Conservation (phyloP, 2,113 vertebrate genomes). For the Machaerirhynchus nigripectus region DNA sequence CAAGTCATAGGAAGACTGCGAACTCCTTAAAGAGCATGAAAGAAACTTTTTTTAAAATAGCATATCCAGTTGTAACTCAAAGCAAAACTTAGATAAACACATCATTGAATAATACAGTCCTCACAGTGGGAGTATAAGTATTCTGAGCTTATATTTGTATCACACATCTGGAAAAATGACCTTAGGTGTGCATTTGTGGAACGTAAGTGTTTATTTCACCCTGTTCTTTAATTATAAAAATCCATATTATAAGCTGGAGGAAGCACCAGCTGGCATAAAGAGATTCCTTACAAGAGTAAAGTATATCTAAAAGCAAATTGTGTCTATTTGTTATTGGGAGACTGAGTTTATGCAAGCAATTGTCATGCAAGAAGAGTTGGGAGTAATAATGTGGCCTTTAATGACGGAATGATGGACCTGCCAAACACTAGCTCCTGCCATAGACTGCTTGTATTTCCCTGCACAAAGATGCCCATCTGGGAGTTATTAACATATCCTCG, state of each 20-base stretch:
- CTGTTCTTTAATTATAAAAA: not conserved
- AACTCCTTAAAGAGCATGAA: not conserved
- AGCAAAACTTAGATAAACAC: not conserved
- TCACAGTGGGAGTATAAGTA: not conserved
- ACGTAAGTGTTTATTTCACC: not conserved
- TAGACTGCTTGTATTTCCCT: constrained; percentile 87
- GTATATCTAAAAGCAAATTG: constrained; percentile 35
- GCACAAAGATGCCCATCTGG: constrained; percentile 92
- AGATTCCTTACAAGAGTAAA: not conserved
- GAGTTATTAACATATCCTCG: constrained; percentile 98
- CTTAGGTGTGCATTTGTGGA: not conserved
- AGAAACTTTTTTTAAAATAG: not conserved
- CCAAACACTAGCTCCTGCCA: constrained; percentile 93
- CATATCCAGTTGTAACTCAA: not conserved
- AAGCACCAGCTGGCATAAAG: not conserved
- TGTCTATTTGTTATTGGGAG: constrained; percentile 63
- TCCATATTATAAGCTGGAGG: not conserved
- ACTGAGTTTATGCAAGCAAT: constrained; percentile 82
- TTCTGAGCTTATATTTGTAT: not conserved
- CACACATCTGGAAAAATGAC: not conserved
- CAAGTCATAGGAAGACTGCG: not conserved
- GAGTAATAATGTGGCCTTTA: constrained; percentile 99
- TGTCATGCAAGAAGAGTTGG: constrained; percentile 97
- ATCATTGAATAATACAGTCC: not conserved
- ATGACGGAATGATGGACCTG: constrained; percentile 99